Percentiles rank a stretch among this genome's conserved stretches.
phyloP scores from a whole-genome alignment of 2,797 vertebrate species.

The Simalia tracyae region DNA sequence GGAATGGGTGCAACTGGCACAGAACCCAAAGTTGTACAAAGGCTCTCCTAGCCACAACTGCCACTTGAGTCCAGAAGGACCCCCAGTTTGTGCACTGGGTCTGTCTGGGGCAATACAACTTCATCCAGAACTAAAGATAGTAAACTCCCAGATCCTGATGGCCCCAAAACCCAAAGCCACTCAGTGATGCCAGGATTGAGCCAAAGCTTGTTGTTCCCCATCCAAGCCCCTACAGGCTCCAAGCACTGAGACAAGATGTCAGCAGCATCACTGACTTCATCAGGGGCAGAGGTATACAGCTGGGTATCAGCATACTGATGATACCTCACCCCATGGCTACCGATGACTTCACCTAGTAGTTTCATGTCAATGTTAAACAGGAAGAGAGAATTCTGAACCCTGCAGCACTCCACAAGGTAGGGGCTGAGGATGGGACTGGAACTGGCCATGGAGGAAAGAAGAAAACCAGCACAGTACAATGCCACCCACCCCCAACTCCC shows the following conservation, averaged over 20 bases:
- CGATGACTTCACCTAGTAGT: background rate
- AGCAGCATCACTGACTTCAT: background rate
- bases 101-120: no score
- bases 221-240: background rate
- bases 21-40: background rate
- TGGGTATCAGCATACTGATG: background rate
- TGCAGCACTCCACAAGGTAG: background rate
- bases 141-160: background rate
- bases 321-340: background rate
- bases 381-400: background rate
- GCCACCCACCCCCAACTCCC: no score
- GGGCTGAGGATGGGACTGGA: background rate
- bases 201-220: background rate
- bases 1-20: background rate
- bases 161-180: background rate
- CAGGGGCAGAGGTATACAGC: background rate
- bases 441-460: no score
- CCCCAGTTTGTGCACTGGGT: background rate
- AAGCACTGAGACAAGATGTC: background rate
- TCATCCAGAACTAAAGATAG: background rate
- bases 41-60: background rate
- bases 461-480: no score
- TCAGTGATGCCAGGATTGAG: background rate
- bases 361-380: background rate
- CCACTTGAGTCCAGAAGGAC: background rate